Base-by-base conservation (phyloP, 2,113 vertebrate species). In the Triplophysa dalaica region DNA sequence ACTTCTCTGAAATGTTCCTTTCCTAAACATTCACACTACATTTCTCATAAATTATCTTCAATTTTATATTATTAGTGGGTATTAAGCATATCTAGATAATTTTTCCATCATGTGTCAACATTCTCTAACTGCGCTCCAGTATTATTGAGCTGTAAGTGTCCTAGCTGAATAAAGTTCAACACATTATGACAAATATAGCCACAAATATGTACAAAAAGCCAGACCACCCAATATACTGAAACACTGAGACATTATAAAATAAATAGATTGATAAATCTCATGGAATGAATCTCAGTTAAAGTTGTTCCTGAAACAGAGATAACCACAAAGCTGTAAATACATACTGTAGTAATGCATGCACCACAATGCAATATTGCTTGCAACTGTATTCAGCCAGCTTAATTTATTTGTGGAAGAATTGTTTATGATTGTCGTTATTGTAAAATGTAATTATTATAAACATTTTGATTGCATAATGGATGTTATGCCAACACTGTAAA, bases 11-110 rank as follows among this genome's bases (percentile, higher is more conserved):
- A 60, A 73, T 41, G n/a, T 38, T 73, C 29, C 70, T 17, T 74
- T 61, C 56, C 29, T 45, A 45, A 61, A 60, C 11, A 56, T 45
- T 21, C 54, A 38, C 38, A 75, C 72, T 16, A 17, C 72, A 75
- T 62, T 62, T 75, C 21, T 75, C 38, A 75, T 61, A 62, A 75
- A 75, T 75, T 17, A 62, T 13, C 72, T 75, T 75, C 24, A 61
- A 45, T 75, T 45, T 45, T 9, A 75, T 45, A 75, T 62, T 62
- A 75, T 75, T 75, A 75, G 8, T 61, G 72, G 56, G 56, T 38
- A 62, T 61, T 45, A 43, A 45, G 60, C 56, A 72, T 58, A 38
- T 75, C 38, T 74, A 19, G 45, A 61, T 74, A 61, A 24, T 33
- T 17, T 61, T 74, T 74, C 13, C 56, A 60, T 45, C 56, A 45